Base-by-base conservation (phyloP, 2,888 invertebrate genomes). In the Leptopilina myrica region DNA sequence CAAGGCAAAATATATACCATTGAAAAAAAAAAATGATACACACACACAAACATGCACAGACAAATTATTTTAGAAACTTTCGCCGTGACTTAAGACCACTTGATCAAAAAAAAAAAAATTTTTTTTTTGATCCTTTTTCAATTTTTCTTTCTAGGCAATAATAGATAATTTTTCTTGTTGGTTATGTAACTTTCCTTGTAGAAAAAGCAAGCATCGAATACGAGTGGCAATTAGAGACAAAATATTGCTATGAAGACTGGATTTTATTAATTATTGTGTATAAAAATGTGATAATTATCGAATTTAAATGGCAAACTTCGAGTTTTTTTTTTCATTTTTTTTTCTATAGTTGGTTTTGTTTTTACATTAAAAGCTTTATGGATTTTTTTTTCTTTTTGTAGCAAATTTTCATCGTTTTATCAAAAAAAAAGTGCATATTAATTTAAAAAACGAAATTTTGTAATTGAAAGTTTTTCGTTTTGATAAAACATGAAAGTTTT, bases 31-130 rank as follows among this genome's bases (percentile, higher is more conserved):
- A 49, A 11, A 49, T 11, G 11, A 11, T 9, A 49, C 12, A 49
- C 49, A 49, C 49, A 49, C 49, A 49, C 33, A 33, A 33, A 33
- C 56, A 56, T 33, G 33, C 56, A 73, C 33, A 14, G 6, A 56
- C 73, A 73, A 43, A 26, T 59, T 73, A 73, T 73, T 73, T 86
- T 86, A 86, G 84, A 85, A 86, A 86, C 86, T 86, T 90, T 90
- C 89, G 88, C 90, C 90, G 89, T 90, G 90, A 89, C 89, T 90
- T 85, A 87, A 88, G 86, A 88, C 89, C 90, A 90, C 89, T 84
- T 86, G 82, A 80, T 80, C 49, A 49, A 49, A 49, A 49, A 49
- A 11, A 43, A 49, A 49, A 49, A 11, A 49, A 12, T 12, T 49
- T 49, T 20, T 73, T 79, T 56, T 56, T 73, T 73, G 40, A 73